Base-by-base conservation (phyloP, 2,797 vertebrate genomes). In the Myotis vivesi region DNA sequence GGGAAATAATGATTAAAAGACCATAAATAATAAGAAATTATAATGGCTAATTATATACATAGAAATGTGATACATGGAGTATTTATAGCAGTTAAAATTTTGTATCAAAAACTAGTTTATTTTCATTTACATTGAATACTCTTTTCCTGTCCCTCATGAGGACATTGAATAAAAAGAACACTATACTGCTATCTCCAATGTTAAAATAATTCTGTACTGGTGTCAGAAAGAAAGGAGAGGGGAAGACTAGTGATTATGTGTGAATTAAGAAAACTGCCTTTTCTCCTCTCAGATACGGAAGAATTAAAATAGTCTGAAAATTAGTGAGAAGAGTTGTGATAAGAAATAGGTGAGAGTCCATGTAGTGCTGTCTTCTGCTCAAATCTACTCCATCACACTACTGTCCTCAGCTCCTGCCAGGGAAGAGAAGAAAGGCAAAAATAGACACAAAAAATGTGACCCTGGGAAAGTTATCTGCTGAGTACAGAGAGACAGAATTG, bases 261-360 rank as follows among this genome's bases (percentile, higher is more conserved):
- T 51, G 73, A 91, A 59, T 83, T 81, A 89, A 76, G 57, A 86
- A 87, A 94, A 75, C 2, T 68, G 46, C 73, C 59, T 92, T 90
- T 33, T 83, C 16, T 82, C 41, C 8, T 93, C 44, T 96, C 38
- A 44, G 12, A 8, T 89, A 64, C 17, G 23, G 33, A 85, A 89
- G 49, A 93, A 59, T 62, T 77, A 69, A 94, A 71, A 2, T 6
- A 79, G 17, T 15, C 55, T 92, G 72, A 79, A 41, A 89, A 55
- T 59, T 85, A 76, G 76, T 38, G 38, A 82, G 46, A 89, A 68
- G 28, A 82, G 7, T 33, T 69, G 0, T 44, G 30, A 22, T 36
- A 41, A 88, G 33, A 92, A 91, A 22, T n/a, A 51, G 86, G 11
- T 33, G 23, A 94, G 30, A 79, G 9, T 3, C n/a, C 28, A 28